Evolutionary conservation across 2,888 invertebrate species (phyloP).

Genomic region (Aphelenchoides bicaudatus): DNA sequence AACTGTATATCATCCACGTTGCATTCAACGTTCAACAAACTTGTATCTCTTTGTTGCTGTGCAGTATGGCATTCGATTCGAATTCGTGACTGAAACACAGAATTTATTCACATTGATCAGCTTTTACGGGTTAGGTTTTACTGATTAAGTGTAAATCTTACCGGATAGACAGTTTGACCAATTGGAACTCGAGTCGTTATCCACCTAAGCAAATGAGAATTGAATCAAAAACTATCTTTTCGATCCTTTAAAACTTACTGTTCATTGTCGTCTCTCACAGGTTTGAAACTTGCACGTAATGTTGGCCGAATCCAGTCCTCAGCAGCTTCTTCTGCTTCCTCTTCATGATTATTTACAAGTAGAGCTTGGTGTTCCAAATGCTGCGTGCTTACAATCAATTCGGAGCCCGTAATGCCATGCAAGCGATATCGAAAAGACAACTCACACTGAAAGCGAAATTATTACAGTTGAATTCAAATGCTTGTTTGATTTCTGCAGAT

Average conservation of each 20-base stretch:
- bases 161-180: slow-evolving; percentile 37
- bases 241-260: slow-evolving; percentile 13
- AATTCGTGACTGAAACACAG: too few relatives aligned
- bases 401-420: slow-evolving; percentile 30
- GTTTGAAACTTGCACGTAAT: slow-evolving; percentile 26
- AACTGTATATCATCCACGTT: slow-evolving; percentile 37
- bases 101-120: too few relatives aligned
- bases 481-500: too few relatives aligned
- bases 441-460: slow-evolving; percentile 32
- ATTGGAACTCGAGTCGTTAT: slow-evolving; percentile 31
- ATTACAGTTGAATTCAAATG: neutral
- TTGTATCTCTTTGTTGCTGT: neutral
- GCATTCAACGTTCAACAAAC: slow-evolving; percentile 33
- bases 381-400: slow-evolving; percentile 38
- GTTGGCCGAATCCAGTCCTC: slow-evolving; percentile 38
- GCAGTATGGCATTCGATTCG: slow-evolving; percentile 40
- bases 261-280: slow-evolving; percentile 16
- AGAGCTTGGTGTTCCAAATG: slow-evolving; percentile 25
- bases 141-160: too few relatives aligned
- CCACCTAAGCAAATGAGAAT: slow-evolving; percentile 22
- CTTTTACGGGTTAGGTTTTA: too few relatives aligned
- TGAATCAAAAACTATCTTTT: neutral
- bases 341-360: slow-evolving; percentile 23
- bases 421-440: slow-evolving; percentile 34
- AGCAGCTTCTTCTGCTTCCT: slow-evolving; percentile 29